phyloP scores from a whole-genome alignment of 2,888 invertebrate species.

The Patella ulyssiponensis region DNA sequence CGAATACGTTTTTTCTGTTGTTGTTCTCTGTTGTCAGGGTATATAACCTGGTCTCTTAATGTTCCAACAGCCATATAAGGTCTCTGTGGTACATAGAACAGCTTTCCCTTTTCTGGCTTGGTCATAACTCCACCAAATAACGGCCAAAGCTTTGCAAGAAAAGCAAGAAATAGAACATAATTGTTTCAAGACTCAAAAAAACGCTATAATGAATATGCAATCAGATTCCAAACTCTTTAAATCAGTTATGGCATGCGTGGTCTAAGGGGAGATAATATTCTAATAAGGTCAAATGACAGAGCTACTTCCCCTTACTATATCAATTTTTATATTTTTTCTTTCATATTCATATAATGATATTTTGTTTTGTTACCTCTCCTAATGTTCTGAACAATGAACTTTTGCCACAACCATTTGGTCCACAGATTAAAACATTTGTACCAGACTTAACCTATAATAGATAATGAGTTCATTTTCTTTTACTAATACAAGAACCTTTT shows the following conservation, averaged over 20 bases:
- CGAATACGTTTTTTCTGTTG: slow-evolving; percentile 81
- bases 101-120: slow-evolving; percentile 94
- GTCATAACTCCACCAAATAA: slow-evolving; percentile 93
- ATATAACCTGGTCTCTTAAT: slow-evolving; percentile 93
- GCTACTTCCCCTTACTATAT: not conserved
- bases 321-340: not conserved
- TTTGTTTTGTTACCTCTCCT: slow-evolving; percentile 79
- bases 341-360: not conserved
- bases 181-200: not conserved
- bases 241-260: not conserved
- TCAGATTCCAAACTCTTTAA: not conserved
- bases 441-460: slow-evolving; percentile 82
- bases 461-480: not conserved
- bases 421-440: slow-evolving; percentile 97
- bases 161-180: slow-evolving; percentile 11
- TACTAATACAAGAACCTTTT: too few relatives aligned
- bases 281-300: too few relatives aligned
- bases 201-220: not conserved
- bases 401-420: slow-evolving; percentile 98
- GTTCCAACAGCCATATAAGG: slow-evolving; percentile 99
- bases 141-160: slow-evolving; percentile 85
- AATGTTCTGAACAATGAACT: slow-evolving; percentile 96
- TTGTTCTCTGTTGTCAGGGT: slow-evolving; percentile 91
- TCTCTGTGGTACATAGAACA: slow-evolving; percentile 96
- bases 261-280: too few relatives aligned